Evolutionary conservation across 2,888 invertebrate genomes (phyloP).

Genomic region (Mimumesa dahlbomi): DNA sequence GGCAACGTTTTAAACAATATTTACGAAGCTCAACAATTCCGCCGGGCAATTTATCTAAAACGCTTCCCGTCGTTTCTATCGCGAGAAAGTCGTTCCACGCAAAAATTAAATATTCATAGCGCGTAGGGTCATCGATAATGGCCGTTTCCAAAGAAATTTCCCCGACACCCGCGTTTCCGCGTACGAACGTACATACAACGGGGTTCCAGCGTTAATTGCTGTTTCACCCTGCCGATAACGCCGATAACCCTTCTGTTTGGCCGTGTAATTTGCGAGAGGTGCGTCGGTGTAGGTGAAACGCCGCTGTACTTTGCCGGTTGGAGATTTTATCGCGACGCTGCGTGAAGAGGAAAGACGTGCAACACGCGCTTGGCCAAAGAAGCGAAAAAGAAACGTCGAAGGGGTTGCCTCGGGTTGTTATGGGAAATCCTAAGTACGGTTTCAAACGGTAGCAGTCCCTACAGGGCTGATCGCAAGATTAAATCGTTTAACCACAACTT

Average conservation of each 20-base stretch:
- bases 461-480: too few relatives aligned
- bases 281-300: conserved; percentile 24
- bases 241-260: conserved; percentile 48
- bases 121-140: conserved; percentile 49
- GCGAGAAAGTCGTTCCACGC: not conserved
- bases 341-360: conserved; percentile 30
- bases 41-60: too few relatives aligned
- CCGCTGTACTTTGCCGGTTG: too few relatives aligned
- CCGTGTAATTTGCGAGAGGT: conserved; percentile 38
- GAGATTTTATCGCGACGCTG: conserved; percentile 58
- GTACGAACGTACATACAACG: conserved; percentile 30
- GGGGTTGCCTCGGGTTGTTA: too few relatives aligned
- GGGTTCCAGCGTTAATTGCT: too few relatives aligned
- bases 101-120: conserved; percentile 47
- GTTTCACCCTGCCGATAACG: conserved; percentile 33
- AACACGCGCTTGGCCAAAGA: too few relatives aligned
- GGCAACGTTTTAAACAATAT: too few relatives aligned
- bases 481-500: too few relatives aligned
- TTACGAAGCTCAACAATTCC: too few relatives aligned
- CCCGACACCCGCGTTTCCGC: conserved; percentile 25
- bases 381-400: too few relatives aligned
- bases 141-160: conserved; percentile 42
- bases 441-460: too few relatives aligned
- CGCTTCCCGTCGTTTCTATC: too few relatives aligned
- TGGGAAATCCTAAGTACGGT: conserved; percentile 54